Evolutionary conservation across 2,113 vertebrate species (phyloP).

Genomic region (Pogona vitticeps): DNA sequence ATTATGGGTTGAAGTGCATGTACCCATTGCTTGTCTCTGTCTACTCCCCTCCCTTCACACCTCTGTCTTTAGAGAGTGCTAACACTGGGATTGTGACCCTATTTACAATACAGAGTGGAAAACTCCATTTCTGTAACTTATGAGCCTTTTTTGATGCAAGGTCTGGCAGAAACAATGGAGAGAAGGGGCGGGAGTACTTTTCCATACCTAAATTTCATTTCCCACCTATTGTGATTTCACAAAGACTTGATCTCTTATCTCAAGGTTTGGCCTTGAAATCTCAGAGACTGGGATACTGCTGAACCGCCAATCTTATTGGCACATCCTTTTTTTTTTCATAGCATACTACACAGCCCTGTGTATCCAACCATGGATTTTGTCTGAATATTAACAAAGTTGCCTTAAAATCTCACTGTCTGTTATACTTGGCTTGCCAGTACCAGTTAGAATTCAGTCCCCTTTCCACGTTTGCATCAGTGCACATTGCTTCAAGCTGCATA

Average conservation of each 20-base stretch:
- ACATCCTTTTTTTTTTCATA: neutral
- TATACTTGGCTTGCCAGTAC: neutral
- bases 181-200: too few relatives aligned
- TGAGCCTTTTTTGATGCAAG: neutral
- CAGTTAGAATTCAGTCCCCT: constrained; percentile 31
- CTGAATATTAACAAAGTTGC: neutral
- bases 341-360: neutral
- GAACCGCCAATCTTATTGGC: too few relatives aligned
- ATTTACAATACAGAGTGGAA: too few relatives aligned
- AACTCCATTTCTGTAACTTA: too few relatives aligned
- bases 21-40: too few relatives aligned
- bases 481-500: constrained; percentile 32
- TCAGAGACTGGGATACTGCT: too few relatives aligned
- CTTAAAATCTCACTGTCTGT: neutral
- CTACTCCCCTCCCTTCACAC: too few relatives aligned
- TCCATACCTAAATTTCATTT: neutral
- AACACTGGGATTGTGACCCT: too few relatives aligned
- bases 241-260: too few relatives aligned
- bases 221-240: neutral
- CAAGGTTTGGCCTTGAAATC: too few relatives aligned
- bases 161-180: neutral
- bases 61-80: too few relatives aligned
- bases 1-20: too few relatives aligned
- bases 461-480: constrained; percentile 9
- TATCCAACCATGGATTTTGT: neutral